A percentile compares a stretch with the other conserved stretches of the same genome.
Conservation (phyloP, 2,113 vertebrate genomes). For the Alethe castanea region DNA sequence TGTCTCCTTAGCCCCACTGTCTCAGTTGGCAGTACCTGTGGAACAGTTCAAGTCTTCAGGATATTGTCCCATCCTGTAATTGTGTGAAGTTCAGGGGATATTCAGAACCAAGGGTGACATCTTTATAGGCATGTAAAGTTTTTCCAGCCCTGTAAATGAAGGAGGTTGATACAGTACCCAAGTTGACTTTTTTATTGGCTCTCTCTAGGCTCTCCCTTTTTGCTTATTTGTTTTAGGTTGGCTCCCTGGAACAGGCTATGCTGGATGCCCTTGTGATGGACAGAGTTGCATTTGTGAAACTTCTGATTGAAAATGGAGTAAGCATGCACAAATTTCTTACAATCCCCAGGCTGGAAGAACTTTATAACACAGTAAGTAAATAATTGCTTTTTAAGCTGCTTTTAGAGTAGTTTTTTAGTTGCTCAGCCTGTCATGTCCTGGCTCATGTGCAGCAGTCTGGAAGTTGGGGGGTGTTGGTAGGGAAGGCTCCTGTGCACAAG, state of each 20-base stretch:
- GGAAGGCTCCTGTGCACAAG: background rate
- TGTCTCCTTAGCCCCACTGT: background rate
- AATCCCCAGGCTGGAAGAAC: constrained; percentile 93
- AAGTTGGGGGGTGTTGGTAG: background rate
- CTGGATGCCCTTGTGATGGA: constrained; percentile 98
- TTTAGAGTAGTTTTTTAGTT: background rate
- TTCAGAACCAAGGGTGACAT: background rate
- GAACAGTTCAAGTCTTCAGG: background rate
- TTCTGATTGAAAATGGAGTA: constrained; percentile 97
- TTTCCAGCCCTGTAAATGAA: background rate
- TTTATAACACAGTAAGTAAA: constrained; percentile 94
- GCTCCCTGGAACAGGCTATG: constrained; percentile 97
- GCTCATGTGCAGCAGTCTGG: background rate
- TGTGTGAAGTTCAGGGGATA: background rate
- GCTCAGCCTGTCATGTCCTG: background rate
- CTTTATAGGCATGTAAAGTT: background rate
- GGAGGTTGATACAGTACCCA: background rate
- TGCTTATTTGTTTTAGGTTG: constrained; percentile 79
- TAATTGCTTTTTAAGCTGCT: background rate
- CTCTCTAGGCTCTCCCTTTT: background rate
- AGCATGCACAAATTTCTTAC: constrained; percentile 99
- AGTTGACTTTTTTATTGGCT: background rate
- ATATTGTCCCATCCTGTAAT: background rate
- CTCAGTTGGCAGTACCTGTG: background rate
- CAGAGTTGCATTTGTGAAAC: constrained; percentile 96